phyloP scores from a whole-genome alignment of 2,888 invertebrate genomes.

The Nephrotoma guestfalica region DNA sequence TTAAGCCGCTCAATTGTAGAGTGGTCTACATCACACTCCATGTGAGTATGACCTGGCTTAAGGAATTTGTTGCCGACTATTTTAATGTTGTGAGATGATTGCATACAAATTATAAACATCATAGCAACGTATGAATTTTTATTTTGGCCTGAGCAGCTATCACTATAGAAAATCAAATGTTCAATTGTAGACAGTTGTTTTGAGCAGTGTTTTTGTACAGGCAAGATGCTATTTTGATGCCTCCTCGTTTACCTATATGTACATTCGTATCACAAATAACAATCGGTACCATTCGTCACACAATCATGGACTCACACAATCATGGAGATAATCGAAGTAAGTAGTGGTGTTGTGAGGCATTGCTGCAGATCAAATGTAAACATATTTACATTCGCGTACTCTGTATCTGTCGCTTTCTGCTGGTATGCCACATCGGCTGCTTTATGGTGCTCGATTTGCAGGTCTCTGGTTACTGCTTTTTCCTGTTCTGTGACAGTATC shows the following conservation, averaged over 20 bases:
- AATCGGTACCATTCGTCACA: neutral
- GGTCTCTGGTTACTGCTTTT: neutral
- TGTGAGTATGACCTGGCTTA: neutral
- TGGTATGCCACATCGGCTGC: neutral
- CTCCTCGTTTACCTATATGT: neutral
- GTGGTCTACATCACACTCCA: neutral
- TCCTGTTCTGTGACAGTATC: neutral
- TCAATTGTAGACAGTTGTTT: neutral
- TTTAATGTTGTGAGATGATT: neutral
- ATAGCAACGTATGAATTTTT: neutral
- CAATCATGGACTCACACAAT: neutral
- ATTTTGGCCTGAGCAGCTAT: neutral
- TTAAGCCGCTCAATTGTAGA: neutral
- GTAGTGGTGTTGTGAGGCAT: neutral
- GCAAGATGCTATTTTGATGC: neutral
- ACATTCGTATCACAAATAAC: neutral
- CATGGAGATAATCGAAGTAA: neutral
- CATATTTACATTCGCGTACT: neutral
- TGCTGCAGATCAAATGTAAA: neutral
- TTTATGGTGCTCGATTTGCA: neutral
- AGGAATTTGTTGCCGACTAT: neutral
- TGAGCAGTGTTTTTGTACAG: neutral
- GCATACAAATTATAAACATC: neutral
- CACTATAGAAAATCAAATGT: neutral
- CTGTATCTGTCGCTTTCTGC: neutral